These are phyloP conservation scores for Osmerus eperlanus DNA, from an alignment of 2,113 vertebrate species.

Conservation along the genomic window DNA sequence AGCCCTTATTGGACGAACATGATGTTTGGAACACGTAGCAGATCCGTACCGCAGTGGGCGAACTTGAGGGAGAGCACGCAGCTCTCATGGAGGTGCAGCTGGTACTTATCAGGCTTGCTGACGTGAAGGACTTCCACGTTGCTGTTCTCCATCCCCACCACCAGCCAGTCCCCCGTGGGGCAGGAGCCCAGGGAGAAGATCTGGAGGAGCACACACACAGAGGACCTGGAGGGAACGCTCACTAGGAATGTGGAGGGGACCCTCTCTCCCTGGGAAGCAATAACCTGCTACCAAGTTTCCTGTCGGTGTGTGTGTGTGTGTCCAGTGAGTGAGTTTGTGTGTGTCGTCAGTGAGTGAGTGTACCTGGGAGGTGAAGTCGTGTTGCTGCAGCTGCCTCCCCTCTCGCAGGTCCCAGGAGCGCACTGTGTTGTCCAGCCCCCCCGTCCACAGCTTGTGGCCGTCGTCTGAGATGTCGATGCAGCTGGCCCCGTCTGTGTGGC, in stretches of 20 bases:
- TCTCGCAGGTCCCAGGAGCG: constrained; percentile 95
- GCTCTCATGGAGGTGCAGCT: constrained; percentile 97
- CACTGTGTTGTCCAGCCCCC: constrained; percentile 93
- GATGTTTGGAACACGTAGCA: fast-evolving
- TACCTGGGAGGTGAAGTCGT: constrained; percentile 97
- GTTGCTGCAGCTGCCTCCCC: constrained; percentile 94
- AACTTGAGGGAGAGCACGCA: constrained; percentile 96
- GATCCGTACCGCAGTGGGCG: constrained; percentile 86
- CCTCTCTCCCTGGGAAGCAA: too few relatives aligned
- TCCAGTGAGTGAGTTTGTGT: not conserved
- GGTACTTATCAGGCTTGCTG: constrained; percentile 96
- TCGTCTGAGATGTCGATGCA: constrained; percentile 97
- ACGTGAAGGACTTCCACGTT: constrained; percentile 95
- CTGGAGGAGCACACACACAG: constrained; percentile 50
- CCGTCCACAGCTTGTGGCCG: constrained; percentile 94
- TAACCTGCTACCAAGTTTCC: not conserved
- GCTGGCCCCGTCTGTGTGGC: constrained; percentile 93
- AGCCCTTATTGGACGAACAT: too few relatives aligned
- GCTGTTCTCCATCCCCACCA: constrained; percentile 97
- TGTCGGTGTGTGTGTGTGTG: not conserved
- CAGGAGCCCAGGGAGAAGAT: constrained; percentile 97
- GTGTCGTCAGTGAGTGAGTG: not conserved
- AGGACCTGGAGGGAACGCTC: too few relatives aligned
- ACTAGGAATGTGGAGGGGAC: too few relatives aligned
- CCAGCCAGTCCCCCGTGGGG: constrained; percentile 94